phyloP scores from a whole-genome alignment of 1,140 invertebrate genomes.

The Paralvinella palmiformis region DNA sequence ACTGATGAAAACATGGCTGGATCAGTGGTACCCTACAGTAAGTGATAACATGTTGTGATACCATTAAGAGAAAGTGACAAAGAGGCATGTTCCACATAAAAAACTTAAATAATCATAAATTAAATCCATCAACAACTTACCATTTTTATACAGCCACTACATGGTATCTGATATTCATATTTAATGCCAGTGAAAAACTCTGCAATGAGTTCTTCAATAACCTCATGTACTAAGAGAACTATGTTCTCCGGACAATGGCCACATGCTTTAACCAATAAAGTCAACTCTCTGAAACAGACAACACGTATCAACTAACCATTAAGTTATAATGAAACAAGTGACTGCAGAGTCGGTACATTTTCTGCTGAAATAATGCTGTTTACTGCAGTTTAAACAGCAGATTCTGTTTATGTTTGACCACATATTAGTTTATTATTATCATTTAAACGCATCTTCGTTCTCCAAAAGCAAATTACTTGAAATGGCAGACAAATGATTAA shows the following conservation, averaged over 20 bases:
- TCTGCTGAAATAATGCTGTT: no score
- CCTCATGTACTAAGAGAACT: constrained; percentile 44
- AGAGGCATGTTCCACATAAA: background rate
- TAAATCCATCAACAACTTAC: constrained; percentile 16
- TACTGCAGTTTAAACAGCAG: no score
- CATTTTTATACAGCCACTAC: constrained; percentile 43
- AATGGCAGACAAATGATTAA: no score
- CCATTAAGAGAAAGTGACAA: constrained; percentile 5
- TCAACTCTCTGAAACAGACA: constrained; percentile 28
- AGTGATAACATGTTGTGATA: background rate
- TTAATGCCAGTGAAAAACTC: constrained; percentile 45
- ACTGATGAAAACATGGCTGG: constrained; percentile 17
- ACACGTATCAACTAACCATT: no score
- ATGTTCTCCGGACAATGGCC: constrained; percentile 46
- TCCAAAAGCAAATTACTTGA: no score
- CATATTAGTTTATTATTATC: no score
- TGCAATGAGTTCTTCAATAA: constrained; percentile 41
- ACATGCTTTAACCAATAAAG: constrained; percentile 37
- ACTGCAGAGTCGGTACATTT: no score
- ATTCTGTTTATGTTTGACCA: no score
- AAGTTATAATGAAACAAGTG: no score
- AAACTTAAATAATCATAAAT: constrained; percentile 2
- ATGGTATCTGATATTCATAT: constrained; percentile 42
- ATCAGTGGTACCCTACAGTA: constrained; percentile 8
- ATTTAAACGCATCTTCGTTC: no score